phyloP scores from a whole-genome alignment of 2,888 invertebrate genomes.

The Protophormia terraenovae region DNA sequence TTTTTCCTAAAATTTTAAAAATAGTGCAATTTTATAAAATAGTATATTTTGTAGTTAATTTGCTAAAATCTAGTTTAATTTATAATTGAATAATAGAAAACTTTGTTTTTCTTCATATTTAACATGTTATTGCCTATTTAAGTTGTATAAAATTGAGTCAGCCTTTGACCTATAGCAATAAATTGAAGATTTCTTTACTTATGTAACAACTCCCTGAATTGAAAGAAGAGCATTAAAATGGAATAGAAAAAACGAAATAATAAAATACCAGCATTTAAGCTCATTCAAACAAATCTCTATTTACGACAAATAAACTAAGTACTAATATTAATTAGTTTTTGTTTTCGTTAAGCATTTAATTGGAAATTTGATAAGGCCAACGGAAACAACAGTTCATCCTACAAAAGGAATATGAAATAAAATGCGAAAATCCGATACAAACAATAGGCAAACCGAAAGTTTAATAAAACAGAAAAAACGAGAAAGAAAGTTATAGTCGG shows the following conservation, averaged over 20 bases:
- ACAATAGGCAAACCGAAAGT: background rate
- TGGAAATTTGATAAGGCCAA: slow-evolving; percentile 43
- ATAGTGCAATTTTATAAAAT: too few species aligned
- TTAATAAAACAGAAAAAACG: too few species aligned
- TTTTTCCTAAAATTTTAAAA: too few species aligned
- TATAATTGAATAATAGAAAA: too few species aligned
- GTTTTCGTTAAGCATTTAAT: slow-evolving; percentile 52
- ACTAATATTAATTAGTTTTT: slow-evolving; percentile 57
- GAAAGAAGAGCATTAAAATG: background rate
- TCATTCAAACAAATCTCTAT: background rate
- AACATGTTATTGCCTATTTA: too few species aligned
- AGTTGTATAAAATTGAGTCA: too few species aligned
- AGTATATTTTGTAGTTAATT: too few species aligned
- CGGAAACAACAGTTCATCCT: background rate
- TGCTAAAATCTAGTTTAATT: too few species aligned
- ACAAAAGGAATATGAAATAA: background rate
- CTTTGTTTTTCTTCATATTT: too few species aligned
- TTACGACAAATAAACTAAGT: slow-evolving; percentile 2
- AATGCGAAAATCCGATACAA: background rate
- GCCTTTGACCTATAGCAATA: background rate
- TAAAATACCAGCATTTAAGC: background rate
- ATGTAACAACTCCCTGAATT: background rate
- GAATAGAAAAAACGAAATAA: background rate
- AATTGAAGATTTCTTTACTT: background rate
- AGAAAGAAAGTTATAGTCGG: too few species aligned